Base-by-base conservation (phyloP, 37 sponge, comb jelly and placozoan species). In the Haliclona indistincta region DNA sequence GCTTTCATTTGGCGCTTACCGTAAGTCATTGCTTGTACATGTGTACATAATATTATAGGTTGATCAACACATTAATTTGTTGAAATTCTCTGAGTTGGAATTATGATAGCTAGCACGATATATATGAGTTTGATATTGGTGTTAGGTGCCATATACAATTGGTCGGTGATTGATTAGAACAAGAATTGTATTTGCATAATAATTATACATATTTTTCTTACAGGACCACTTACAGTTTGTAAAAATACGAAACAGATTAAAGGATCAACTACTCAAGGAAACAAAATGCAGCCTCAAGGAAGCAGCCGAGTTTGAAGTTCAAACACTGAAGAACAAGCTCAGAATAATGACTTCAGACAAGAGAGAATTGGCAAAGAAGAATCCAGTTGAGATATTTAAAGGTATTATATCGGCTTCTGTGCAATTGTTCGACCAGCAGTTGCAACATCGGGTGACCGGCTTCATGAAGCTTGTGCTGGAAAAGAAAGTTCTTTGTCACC, bases 1-100 rank as follows among this genome's bases (percentile, higher is more conserved):
- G 81, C 38, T 76, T 81, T 69, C 80, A 74, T 19, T 52, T 87
- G 4, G 70, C 77, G 1, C 37, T 87, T 37, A 56, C 58, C 64
- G 88, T 86, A 69, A 44, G 32, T 22, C 6, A 32, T 42, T n/a
- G n/a, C n/a, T n/a, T n/a, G n/a, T n/a, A n/a, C n/a, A n/a, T n/a
- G n/a, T n/a, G n/a, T n/a, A n/a, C n/a, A n/a, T n/a, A n/a, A n/a
- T n/a, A n/a, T n/a, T n/a, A n/a, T n/a, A n/a, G n/a, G n/a, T n/a
- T n/a, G n/a, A n/a, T n/a, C n/a, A n/a, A n/a, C n/a, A n/a, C n/a
- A n/a, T n/a, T n/a, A n/a, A n/a, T n/a, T n/a, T n/a, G n/a, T n/a
- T n/a, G n/a, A n/a, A n/a, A n/a, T n/a, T n/a, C n/a, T n/a, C n/a
- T n/a, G n/a, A n/a, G n/a, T n/a, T n/a, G n/a, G n/a, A n/a, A n/a